Percentiles rank a stretch among this genome's conserved stretches.
These are phyloP conservation scores for Heliconius ismenius DNA, from an alignment of 2,888 invertebrate genomes.

Conservation along the genomic window DNA sequence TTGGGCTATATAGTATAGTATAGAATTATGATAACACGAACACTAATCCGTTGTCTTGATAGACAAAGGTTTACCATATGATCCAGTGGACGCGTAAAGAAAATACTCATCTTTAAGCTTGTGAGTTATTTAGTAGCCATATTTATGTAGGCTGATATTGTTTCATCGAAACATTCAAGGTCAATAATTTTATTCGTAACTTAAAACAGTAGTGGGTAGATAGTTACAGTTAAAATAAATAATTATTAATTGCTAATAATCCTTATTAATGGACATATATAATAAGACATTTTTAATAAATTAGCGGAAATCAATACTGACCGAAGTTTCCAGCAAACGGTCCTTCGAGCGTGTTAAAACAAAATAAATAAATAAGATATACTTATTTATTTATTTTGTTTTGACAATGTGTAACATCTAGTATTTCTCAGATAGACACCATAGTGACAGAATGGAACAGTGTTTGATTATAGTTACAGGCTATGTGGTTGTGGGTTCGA, in stretches of 20 bases:
- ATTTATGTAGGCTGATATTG: constrained; percentile 24
- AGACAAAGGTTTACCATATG: no score
- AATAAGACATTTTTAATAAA: constrained; percentile 5
- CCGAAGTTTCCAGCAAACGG: constrained; percentile 9
- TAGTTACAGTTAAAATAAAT: background rate
- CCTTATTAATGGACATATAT: background rate
- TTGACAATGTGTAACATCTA: no score
- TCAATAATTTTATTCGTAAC: constrained; percentile 34
- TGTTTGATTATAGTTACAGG: background rate
- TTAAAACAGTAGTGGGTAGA: constrained; percentile 4
- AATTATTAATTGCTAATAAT: background rate
- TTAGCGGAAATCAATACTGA: background rate
- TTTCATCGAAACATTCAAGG: constrained; percentile 39
- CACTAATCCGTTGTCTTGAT: no score
- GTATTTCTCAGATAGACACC: no score
- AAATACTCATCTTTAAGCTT: background rate
- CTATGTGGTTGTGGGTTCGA: background rate
- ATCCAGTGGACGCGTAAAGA: no score
- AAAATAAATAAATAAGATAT: background rate
- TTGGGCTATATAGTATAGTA: no score
- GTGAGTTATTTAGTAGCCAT: background rate
- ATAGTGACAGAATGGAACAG: background rate
- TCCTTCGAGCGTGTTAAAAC: constrained; percentile 15
- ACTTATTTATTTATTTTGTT: no score
- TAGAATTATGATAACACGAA: no score